Base-by-base conservation (phyloP, 1,140 invertebrate species). In the Cylas formicarius region DNA sequence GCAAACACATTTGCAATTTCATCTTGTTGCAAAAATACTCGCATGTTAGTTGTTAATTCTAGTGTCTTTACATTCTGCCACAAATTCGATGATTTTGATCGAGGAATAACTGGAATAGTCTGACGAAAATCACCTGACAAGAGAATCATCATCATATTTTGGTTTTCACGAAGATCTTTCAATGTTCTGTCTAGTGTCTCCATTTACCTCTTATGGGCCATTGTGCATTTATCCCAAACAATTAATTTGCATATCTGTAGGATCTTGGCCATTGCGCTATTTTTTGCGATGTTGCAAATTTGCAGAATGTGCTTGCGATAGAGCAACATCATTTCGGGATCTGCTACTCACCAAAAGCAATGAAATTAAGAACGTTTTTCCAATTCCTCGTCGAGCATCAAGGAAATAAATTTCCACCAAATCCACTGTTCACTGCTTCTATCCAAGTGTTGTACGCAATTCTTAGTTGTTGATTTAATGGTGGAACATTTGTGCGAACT, bases 21-120 rank as follows among this genome's bases (percentile, higher is more conserved):
- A 50, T 58, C 51, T 29, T 52, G 40, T 48, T 44, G 45, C 56
- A 62, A 52, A 35, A 55, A 58, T 51, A 43, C 24, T n/a, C n/a
- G n/a, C n/a, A n/a, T n/a, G n/a, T n/a, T n/a, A n/a, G n/a, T n/a
- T n/a, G n/a, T 57, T 10, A 69, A 53, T 11, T 49, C 34, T 27
- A 67, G n/a, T 56, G 26, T 62, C 42, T 61, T 42, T 46, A 66
- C 57, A 50, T 57, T 47, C 47, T 42, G 45, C n/a, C 66, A 69
- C 39, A 71, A 53, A 44, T 8, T 11, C 17, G 67, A 70, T 52
- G 52, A 52, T 60, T 70, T 72, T 57, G 58, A 49, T 19, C 52
- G 48, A 26, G 54, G 55, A 40, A 63, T 61, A 16, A 70, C 56
- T 33, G 63, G 57, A 27, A 66, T 45, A 41, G 32, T 47, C 32